phyloP scores from a whole-genome alignment of 1,140 invertebrate species.

The Eulimnadia texana region DNA sequence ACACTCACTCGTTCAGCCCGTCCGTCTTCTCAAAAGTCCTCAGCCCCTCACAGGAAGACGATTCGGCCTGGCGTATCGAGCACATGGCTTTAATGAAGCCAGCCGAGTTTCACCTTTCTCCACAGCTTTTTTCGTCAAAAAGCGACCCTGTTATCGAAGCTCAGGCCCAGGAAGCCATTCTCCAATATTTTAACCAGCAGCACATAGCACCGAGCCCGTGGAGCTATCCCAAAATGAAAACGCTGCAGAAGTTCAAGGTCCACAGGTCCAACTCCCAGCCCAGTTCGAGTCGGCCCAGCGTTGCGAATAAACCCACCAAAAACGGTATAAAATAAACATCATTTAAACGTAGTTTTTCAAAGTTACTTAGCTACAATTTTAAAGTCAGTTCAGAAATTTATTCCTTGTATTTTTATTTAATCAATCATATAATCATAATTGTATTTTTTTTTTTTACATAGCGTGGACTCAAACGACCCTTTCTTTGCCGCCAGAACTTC shows the following conservation, averaged over 20 bases:
- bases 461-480: constrained; percentile 14
- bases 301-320: background rate
- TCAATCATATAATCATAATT: background rate
- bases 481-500: constrained; percentile 12
- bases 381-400: too few species aligned
- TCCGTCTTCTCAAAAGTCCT: constrained; percentile 15
- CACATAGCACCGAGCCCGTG: constrained; percentile 14
- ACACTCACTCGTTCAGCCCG: constrained; percentile 16
- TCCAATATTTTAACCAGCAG: constrained; percentile 10
- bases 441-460: background rate
- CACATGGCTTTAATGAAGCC: constrained; percentile 9
- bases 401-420: too few species aligned
- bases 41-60: constrained; percentile 14
- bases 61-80: constrained; percentile 13
- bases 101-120: constrained; percentile 8
- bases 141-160: constrained; percentile 10
- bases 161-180: constrained; percentile 11
- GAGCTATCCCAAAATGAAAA: constrained; percentile 7
- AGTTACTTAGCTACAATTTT: too few species aligned
- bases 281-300: background rate
- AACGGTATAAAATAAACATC: too few species aligned
- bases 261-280: background rate
- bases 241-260: background rate
- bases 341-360: too few species aligned
- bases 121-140: background rate